Evolutionary conservation across 2,888 invertebrate species (phyloP).

Genomic region (Acanthoscelides obtectus): DNA sequence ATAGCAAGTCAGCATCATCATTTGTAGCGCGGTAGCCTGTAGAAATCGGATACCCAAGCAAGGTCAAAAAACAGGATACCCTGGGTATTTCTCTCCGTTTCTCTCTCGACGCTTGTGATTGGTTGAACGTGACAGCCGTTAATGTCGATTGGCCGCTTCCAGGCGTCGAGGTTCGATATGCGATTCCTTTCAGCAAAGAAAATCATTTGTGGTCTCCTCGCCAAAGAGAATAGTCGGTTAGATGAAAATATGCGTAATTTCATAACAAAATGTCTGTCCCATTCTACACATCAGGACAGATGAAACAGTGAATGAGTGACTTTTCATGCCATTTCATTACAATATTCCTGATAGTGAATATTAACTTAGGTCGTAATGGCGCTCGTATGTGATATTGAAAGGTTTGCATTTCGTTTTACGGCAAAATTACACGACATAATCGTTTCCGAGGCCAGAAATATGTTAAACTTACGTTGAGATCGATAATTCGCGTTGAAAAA

Average conservation of each 20-base stretch:
- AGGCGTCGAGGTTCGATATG: slow-evolving; percentile 34
- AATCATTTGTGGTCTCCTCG: slow-evolving; percentile 50
- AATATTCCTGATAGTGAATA: slow-evolving; percentile 48
- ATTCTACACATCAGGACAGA: slow-evolving; percentile 44
- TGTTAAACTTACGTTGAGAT: slow-evolving; percentile 39
- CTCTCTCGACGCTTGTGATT: neutral
- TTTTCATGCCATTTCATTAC: slow-evolving; percentile 46
- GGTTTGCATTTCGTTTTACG: slow-evolving; percentile 49
- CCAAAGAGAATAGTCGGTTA: slow-evolving; percentile 49
- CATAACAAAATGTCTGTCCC: slow-evolving; percentile 44
- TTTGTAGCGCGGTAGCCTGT: neutral
- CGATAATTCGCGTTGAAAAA: slow-evolving; percentile 21
- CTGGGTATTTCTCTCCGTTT: neutral
- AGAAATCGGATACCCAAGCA: neutral
- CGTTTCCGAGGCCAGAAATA: slow-evolving; percentile 42
- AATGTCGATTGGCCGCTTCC: slow-evolving; percentile 33
- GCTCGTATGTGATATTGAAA: slow-evolving; percentile 49
- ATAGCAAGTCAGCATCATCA: neutral
- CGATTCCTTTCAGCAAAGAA: slow-evolving; percentile 33
- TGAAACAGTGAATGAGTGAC: slow-evolving; percentile 49
- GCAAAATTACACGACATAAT: slow-evolving; percentile 37
- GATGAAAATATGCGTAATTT: slow-evolving; percentile 46
- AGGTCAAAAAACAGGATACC: neutral
- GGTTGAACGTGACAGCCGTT: slow-evolving; percentile 19
- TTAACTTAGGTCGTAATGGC: slow-evolving; percentile 47